phyloP scores from a whole-genome alignment of 2,888 invertebrate species.

The Clusia tigrina region DNA sequence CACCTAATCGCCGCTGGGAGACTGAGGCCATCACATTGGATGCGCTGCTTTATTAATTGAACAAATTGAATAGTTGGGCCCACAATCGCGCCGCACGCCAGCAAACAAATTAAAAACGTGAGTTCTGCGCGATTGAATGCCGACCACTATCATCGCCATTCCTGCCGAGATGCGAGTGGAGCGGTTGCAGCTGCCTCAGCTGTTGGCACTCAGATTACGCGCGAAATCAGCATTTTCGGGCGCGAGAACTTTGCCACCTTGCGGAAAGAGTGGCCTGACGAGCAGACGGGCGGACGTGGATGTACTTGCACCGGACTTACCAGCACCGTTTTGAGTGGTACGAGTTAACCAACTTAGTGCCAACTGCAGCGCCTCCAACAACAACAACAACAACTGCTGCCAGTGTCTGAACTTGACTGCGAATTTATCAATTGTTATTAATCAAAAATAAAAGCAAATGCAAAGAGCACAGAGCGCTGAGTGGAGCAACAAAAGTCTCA shows the following conservation, averaged over 20 bases:
- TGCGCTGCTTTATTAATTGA: slow-evolving; percentile 1
- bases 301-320: slow-evolving; percentile 5
- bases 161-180: neutral
- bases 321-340: no score
- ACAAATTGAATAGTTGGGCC: neutral
- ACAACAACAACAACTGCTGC: neutral
- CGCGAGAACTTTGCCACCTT: slow-evolving; percentile 53
- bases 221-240: slow-evolving; percentile 54
- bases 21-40: neutral
- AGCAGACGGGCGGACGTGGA: neutral
- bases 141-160: neutral
- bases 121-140: slow-evolving; percentile 23
- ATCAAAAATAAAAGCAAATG: slow-evolving; percentile 49
- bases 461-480: slow-evolving; percentile 24
- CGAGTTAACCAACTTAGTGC: no score
- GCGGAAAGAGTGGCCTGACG: slow-evolving; percentile 25
- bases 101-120: slow-evolving; percentile 50
- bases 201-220: slow-evolving; percentile 42
- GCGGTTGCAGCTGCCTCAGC: slow-evolving; percentile 7
- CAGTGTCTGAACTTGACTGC: slow-evolving; percentile 13
- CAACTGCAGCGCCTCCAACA: neutral
- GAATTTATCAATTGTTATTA: slow-evolving; percentile 56
- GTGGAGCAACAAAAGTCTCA: slow-evolving; percentile 30
- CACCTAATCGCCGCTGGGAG: neutral
- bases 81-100: neutral